Evolutionary conservation across 2,888 invertebrate species (phyloP), one percentile per base, ranked within the genome.

Genomic region (Aspidiotus rigidus): DNA sequence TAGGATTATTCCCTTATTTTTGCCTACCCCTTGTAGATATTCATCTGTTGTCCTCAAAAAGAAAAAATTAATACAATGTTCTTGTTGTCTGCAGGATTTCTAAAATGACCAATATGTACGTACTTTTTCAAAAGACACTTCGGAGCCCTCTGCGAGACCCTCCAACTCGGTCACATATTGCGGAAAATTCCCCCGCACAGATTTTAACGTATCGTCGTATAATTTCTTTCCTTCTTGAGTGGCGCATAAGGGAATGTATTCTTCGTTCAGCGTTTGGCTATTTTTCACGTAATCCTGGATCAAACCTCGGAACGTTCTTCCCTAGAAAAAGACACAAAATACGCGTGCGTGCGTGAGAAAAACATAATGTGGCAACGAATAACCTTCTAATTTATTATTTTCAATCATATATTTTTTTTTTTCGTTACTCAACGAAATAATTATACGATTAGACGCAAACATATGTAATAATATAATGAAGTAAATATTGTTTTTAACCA

Each of bases 141-240:
- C 82, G 1, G 92, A 86, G 0, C 93, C 93, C 76, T 91, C 90
- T 8, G 93, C 89, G n/a, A 87, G 84, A 8, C 93, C 93, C 77
- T 89, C 85, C 55, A 93, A 80, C 79, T 93, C 93, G 71, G 85
- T 82, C 2, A 93, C 80, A 76, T 93, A 93, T 75, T 90, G 88
- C 0, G 93, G 92, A 78, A 84, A 92, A 74, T 86, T 85, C 62
- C 81, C 78, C 74, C 84, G 84, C 73, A 88, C 86, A 72, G 83
- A 83, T 6, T 81, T 81, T 59, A 93, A 80, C 0, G 90, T 90
- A 69, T 83, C 85, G 40, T 91, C 88, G 75, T 90, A 93, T 0
- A 86, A 84, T 71, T 80, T 76, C 75, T 83, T 82, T 63, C 92
- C 93, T 73, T 83, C 81, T 9, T 82, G 80, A 0, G 88, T 88